phyloP scores from a whole-genome alignment of 2,113 vertebrate genomes.

The Psittacara wagleri region DNA sequence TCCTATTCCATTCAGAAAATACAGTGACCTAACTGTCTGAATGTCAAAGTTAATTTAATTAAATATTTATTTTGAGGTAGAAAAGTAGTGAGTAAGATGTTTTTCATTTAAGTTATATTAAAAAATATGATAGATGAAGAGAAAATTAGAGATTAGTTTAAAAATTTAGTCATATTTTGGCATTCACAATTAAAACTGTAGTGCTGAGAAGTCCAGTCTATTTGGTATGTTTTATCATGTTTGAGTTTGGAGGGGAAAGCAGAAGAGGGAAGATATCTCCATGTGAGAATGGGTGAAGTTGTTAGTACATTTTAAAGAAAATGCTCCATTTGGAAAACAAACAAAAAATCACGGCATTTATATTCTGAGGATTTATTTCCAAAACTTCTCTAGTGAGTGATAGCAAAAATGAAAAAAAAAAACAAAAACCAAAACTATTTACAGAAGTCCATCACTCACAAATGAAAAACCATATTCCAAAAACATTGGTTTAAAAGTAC shows the following conservation, averaged over 20 bases:
- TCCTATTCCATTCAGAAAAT: not conserved
- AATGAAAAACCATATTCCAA: not conserved
- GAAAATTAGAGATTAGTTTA: not conserved
- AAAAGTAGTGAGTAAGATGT: not conserved
- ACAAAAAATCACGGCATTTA: fast-evolving
- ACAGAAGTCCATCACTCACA: not conserved
- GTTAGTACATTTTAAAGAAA: fast-evolving
- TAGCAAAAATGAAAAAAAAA: not conserved
- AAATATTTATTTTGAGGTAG: not conserved
- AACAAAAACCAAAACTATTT: not conserved
- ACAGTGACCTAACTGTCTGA: not conserved
- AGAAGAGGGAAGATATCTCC: not conserved
- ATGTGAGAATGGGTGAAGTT: fast-evolving
- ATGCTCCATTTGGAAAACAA: not conserved
- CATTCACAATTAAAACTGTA: not conserved
- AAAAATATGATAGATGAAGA: not conserved
- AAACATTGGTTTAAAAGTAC: not conserved
- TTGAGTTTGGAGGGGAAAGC: not conserved
- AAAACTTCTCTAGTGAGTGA: not conserved
- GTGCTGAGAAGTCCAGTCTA: not conserved
- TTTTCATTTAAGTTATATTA: not conserved
- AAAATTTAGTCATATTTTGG: not conserved
- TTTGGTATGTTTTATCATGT: not conserved
- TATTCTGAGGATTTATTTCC: not conserved
- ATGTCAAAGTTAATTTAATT: not conserved